Conservation (phyloP, 2,113 vertebrate genomes). For the Cichladusa arquata region DNA sequence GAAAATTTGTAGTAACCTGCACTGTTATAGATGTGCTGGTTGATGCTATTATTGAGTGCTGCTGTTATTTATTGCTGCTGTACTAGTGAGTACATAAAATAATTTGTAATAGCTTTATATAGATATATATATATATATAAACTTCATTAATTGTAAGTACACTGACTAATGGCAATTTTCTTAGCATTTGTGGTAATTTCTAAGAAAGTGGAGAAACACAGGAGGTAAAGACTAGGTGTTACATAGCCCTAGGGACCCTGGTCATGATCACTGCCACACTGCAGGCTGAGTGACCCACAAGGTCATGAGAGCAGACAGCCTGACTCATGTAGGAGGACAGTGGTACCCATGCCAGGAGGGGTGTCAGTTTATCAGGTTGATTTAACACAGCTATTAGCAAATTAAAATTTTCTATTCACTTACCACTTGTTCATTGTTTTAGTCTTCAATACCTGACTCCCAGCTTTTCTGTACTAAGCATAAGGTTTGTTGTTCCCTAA, state of each 20-base stretch:
- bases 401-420: not conserved
- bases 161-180: not conserved
- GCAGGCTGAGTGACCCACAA: not conserved
- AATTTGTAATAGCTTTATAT: not conserved
- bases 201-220: not conserved
- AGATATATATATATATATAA: too few relatives aligned
- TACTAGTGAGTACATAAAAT: not conserved
- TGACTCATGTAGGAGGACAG: not conserved
- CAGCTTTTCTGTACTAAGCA: not conserved
- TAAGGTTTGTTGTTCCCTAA: not conserved
- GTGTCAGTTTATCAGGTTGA: not conserved
- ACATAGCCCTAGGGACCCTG: fast-evolving
- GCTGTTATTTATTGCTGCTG: not conserved
- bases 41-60: not conserved
- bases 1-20: not conserved
- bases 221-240: not conserved
- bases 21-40: not conserved
- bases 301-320: fast-evolving
- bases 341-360: not conserved
- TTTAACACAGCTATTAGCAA: not conserved
- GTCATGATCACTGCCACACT: not conserved
- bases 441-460: not conserved
- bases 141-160: not conserved
- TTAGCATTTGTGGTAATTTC: not conserved
- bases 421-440: not conserved